Percentiles rank a stretch among this genome's conserved stretches.
Evolutionary conservation across 2,888 invertebrate species (phyloP).

Genomic region (Leucophora obtusa): DNA sequence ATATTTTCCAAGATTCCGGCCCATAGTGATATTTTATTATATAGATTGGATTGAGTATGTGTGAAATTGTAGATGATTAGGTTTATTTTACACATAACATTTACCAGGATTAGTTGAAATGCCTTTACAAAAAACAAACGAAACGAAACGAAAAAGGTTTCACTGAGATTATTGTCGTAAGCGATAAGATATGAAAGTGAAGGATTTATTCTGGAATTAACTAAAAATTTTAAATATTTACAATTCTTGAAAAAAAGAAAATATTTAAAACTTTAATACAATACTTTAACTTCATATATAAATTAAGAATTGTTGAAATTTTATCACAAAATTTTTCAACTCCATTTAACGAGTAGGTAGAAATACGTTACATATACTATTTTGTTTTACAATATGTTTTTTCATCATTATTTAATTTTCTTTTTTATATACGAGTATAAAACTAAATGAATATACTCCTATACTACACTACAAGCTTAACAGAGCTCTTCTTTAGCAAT

Average conservation of each 20-base stretch:
- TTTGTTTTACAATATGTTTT: neutral
- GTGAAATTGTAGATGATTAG: constrained; percentile 51
- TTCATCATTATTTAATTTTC: neutral
- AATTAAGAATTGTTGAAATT: constrained; percentile 20
- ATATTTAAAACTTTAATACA: neutral
- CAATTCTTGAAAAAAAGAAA: neutral
- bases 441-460: constrained; percentile 4
- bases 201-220: constrained; percentile 22
- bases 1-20: neutral
- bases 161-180: constrained; percentile 21
- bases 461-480: constrained; percentile 3
- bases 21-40: constrained; percentile 1
- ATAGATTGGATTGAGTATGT: constrained; percentile 31
- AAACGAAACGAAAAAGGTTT: constrained; percentile 31
- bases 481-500: neutral
- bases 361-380: neutral
- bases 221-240: neutral
- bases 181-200: constrained; percentile 38
- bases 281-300: neutral
- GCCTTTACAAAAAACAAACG: constrained; percentile 31
- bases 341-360: constrained; percentile 8
- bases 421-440: constrained; percentile 4
- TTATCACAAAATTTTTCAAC: constrained; percentile 27
- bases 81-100: constrained; percentile 53
- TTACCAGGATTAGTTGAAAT: constrained; percentile 50